Base-by-base conservation (phyloP, 2,797 vertebrate genomes). In the Trichosurus vulpecula region DNA sequence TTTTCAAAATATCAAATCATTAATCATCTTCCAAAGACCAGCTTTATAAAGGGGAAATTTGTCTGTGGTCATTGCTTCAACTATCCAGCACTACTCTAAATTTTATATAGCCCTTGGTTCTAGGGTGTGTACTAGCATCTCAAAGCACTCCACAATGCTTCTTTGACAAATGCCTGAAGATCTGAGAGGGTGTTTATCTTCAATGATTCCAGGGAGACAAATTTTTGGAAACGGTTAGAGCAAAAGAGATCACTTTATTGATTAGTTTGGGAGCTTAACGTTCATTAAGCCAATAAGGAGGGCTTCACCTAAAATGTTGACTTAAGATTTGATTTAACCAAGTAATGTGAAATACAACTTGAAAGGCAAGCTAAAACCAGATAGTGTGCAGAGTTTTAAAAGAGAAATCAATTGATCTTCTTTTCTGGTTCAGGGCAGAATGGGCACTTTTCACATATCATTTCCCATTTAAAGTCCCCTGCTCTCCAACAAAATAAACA, bases 391-490 rank as follows among this genome's bases (percentile, higher is more conserved):
- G 35, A 35, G 31, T 51, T 93, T 94, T 95, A 91, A 51, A 58
- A 91, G 0, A 55, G 31, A 10, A 55, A 95, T 74, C 61, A 92
- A n/a, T 11, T 81, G 61, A 61, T 96, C 14, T 91, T 55, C 22
- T 53, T 52, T 30, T 74, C 16, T 41, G 35, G 35, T 6, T 57
- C 54, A 91, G 35, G 58, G 25, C 16, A 91, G 10, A n/a, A 30
- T 91, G 30, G 2, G 35, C n/a, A 91, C 35, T 4, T 92, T 96
- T 93, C n/a, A 19, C 30, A 1, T n/a, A 6, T 19, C 5, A 19
- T 89, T 92, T 94, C 29, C 94, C 94, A 9, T 10, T 55, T 92
- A 93, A 97, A 91, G 94, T 90, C 2, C 12, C 4, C 4, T 94
- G 56, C 9, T 19, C 91, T 95, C 95, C 30, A 91, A 74, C 35